Base-by-base conservation (phyloP, 2,888 invertebrate genomes). In the Sympetrum striolatum region DNA sequence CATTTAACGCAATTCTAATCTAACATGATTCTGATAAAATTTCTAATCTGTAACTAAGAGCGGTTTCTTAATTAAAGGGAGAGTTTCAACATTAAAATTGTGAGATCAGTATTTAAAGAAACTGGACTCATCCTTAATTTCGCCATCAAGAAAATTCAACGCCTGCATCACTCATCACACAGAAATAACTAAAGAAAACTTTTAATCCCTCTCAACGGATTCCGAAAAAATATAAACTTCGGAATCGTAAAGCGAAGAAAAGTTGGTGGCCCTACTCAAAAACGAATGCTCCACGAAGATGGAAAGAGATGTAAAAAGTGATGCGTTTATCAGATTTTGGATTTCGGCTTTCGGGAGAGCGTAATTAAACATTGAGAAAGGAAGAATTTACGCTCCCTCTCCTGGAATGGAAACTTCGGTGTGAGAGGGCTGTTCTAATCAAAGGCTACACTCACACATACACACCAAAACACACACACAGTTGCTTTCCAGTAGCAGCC, bases 351-450 rank as follows among this genome's bases (percentile, higher is more conserved):
- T 37, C 39, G 80, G 22, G n/a, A 37, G 37, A 80, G 80, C 80
- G 39, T 80, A 80, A 80, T 80, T 80, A 80, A 80, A 80, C 80
- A 80, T 80, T 80, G 80, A 80, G 37, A 37, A 80, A n/a, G 80
- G 80, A 80, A 80, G 80, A 80, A 80, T 80, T 37, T 37, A 44
- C 37, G 39, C n/a, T 80, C 15, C 35, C 31, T 80, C 80, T 35
- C 35, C 18, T 31, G 39, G 37, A 80, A 37, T 39, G 37, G 22
- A 80, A 80, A 80, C 80, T 80, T 80, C 35, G 80, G 80, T 10
- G 53, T 44, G 37, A 6, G 80, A 80, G 2, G 39, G 39, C 81
- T n/a, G 48, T 44, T 48, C 25, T 81, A 48, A 81, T 81, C 81
- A 81, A 80, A 80, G 25, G 81, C 22, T 48, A 44, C 73, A 73